These are phyloP conservation scores for Sminthurinus aureus DNA, from an alignment of 2,888 invertebrate genomes.

Conservation along the genomic window DNA sequence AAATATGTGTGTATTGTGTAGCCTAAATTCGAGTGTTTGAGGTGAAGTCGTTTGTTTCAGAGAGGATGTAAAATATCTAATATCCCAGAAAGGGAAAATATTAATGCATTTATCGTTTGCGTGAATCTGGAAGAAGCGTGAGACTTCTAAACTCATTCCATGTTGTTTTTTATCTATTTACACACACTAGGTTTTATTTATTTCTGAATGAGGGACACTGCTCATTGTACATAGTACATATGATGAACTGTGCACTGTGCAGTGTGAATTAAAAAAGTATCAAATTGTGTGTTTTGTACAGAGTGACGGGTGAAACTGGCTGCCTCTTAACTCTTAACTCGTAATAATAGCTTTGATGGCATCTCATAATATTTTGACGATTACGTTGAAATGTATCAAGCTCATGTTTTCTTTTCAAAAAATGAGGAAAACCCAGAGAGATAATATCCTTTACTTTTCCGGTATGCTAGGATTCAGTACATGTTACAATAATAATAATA, in stretches of 20 bases:
- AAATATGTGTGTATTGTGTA: too few species aligned
- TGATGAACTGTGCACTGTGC: too few species aligned
- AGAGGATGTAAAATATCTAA: too few species aligned
- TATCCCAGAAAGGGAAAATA: too few species aligned
- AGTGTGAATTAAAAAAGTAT: conserved; percentile 29
- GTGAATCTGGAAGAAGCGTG: conserved; percentile 37
- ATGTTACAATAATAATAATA: too few species aligned
- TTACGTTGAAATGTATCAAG: conserved; percentile 18
- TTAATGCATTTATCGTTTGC: conserved; percentile 26
- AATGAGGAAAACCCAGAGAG: too few species aligned
- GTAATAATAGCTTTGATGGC: conserved; percentile 19
- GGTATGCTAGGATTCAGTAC: too few species aligned
- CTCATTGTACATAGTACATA: too few species aligned
- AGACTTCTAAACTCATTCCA: conserved; percentile 34
- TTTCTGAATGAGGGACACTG: not conserved
- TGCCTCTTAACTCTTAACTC: not conserved
- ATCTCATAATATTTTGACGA: conserved; percentile 25
- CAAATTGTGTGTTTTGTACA: not conserved
- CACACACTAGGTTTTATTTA: not conserved
- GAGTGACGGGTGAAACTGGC: conserved; percentile 20
- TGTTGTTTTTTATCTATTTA: not conserved
- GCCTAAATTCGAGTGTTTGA: too few species aligned
- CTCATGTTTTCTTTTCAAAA: too few species aligned
- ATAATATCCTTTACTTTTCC: too few species aligned
- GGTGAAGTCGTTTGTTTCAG: too few species aligned